Percentiles rank a stretch among this genome's conserved stretches.
Conservation (phyloP, 1,140 invertebrate species). For the Cyrtorhinus lividipennis region DNA sequence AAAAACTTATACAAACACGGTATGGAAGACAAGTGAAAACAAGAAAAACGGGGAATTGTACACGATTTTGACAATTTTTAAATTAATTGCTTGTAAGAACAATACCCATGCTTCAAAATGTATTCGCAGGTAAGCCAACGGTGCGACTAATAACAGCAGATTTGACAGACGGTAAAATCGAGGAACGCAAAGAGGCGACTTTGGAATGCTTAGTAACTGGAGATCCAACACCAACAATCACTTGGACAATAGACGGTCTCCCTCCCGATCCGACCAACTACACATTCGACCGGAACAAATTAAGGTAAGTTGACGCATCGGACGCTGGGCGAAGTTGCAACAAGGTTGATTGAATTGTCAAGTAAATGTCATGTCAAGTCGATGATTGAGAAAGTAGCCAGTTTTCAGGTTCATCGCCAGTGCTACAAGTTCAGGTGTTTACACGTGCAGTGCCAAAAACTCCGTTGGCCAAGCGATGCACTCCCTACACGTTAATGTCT, state of each 20-base stretch:
- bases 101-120: too few relatives aligned
- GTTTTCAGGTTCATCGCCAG: constrained; percentile 16
- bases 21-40: too few relatives aligned
- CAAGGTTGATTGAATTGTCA: too few relatives aligned
- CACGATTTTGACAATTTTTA: too few relatives aligned
- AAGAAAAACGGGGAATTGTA: too few relatives aligned
- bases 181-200: neutral
- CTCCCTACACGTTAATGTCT: constrained; percentile 8
- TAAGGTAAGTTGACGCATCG: constrained; percentile 11
- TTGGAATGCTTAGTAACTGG: constrained; percentile 8
- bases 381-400: neutral
- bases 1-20: too few relatives aligned
- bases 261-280: neutral
- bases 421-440: constrained; percentile 19
- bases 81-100: too few relatives aligned
- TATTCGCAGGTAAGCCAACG: neutral
- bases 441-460: constrained; percentile 22
- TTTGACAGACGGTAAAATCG: neutral
- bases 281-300: neutral
- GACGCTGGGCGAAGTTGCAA: too few relatives aligned
- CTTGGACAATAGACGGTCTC: constrained; percentile 11
- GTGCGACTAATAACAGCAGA: neutral
- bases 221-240: constrained; percentile 9
- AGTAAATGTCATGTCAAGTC: too few relatives aligned
- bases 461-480: constrained; percentile 11